phyloP scores from a whole-genome alignment of 35 echinoderm and acorn worm species.

The Eucidaris tribuloides region DNA sequence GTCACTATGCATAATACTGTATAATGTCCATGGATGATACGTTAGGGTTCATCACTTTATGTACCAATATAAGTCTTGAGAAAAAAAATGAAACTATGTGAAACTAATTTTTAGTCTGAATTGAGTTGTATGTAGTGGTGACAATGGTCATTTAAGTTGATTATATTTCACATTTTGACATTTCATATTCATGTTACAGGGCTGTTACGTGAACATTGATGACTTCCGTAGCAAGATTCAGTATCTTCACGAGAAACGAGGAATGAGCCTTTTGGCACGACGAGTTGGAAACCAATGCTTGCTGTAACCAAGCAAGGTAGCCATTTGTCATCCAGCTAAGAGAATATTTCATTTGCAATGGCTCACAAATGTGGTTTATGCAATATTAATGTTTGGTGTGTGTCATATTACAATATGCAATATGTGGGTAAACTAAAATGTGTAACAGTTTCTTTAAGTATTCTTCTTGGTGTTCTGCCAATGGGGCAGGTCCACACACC shows the following conservation, averaged over 20 bases:
- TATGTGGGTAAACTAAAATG: no score
- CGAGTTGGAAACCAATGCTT: conserved; percentile 33
- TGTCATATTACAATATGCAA: no score
- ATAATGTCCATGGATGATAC: not conserved
- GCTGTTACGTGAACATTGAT: conserved; percentile 86
- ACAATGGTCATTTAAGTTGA: not conserved
- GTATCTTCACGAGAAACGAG: conserved; percentile 52
- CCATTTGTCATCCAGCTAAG: no score
- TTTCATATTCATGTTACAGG: conserved; percentile 24
- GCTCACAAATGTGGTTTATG: no score
- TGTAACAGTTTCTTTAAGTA: no score
- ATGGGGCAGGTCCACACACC: no score
- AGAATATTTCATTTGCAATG: no score
- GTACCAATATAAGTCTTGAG: not conserved
- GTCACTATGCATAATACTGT: no score
- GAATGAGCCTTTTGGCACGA: conserved; percentile 37
- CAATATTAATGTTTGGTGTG: no score
- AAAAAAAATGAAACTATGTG: not conserved
- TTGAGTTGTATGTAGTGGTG: not conserved
- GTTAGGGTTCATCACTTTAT: not conserved
- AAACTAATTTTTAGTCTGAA: not conserved
- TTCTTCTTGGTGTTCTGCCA: no score
- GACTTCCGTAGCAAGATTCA: conserved; percentile 73
- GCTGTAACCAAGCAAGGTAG: no score
- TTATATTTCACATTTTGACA: not conserved